phyloP scores from a whole-genome alignment of 2,888 invertebrate species.

The Heliconius hortense region DNA sequence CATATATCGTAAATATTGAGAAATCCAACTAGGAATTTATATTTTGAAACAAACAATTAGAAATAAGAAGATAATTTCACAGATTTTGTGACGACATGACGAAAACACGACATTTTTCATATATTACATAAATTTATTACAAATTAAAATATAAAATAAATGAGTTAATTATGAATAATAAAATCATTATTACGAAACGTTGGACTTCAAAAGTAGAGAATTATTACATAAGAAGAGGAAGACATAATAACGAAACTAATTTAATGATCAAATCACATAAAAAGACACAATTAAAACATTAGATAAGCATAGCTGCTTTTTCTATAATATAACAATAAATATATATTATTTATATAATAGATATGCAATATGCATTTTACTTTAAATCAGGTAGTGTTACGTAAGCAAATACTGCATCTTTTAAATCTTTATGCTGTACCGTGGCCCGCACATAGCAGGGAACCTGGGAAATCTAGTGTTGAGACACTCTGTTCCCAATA shows the following conservation, averaged over 20 bases:
- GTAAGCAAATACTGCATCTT: not conserved
- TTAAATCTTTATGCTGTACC: no score
- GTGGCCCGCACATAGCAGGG: no score
- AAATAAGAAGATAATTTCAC: not conserved
- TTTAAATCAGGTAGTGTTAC: not conserved
- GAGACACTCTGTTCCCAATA: no score
- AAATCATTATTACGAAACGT: slow-evolving; percentile 16
- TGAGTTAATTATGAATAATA: slow-evolving; percentile 7
- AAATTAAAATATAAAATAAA: not conserved
- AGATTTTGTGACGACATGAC: not conserved
- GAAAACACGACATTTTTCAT: not conserved
- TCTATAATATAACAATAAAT: not conserved
- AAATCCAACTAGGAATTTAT: not conserved
- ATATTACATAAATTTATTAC: slow-evolving; percentile 5
- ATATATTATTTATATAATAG: not conserved
- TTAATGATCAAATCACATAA: slow-evolving; percentile 17
- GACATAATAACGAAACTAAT: slow-evolving; percentile 7
- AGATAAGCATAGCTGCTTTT: not conserved
- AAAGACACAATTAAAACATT: slow-evolving; percentile 12
- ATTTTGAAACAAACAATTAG: not conserved
- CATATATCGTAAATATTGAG: not conserved
- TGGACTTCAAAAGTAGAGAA: not conserved
- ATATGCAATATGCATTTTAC: not conserved
- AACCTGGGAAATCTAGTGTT: no score
- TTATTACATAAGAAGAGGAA: slow-evolving; percentile 11